Base-by-base conservation (phyloP, 2,888 invertebrate genomes). In the Leptogaster cylindrica region DNA sequence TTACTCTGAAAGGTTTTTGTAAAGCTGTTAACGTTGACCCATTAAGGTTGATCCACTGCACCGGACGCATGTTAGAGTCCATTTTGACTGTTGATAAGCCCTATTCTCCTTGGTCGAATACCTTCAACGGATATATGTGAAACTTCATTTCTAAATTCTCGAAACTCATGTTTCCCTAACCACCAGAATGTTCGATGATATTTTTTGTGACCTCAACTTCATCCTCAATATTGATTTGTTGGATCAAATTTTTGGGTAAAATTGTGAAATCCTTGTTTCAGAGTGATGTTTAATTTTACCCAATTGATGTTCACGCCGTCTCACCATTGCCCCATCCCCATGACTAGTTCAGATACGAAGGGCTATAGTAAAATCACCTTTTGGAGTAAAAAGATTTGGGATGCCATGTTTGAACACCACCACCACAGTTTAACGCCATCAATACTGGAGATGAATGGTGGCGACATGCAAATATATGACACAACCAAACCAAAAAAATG, bases 391-490 rank as follows among this genome's bases (percentile, higher is more conserved):
- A n/a, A 44, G 25, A 23, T 8, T 14, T 50, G 27, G 23, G 27
- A 8, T 33, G 16, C 16, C 4, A 33, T 55, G 33, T 55, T 55
- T 55, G 55, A n/a, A 36, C 20, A 36, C 36, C 18, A 55, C 41
- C 33, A 55, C 51, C 7, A 23, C 33, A 18, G 33, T 18, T 55
- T 55, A 55, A 28, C 20, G 55, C 55, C 55, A 55, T 55, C 55
- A 55, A 55, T 55, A 55, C 33, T 55, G 20, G 20, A 55, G 55
- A 55, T 55, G 55, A 55, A 55, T 55, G 55, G 55, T 55, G 33
- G 55, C 55, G 55, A 55, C 55, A 55, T 55, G 55, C 20, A 55
- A 55, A 55, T 55, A 55, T 55, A 55, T 55, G 55, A 55, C 55
- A 55, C 33, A 55, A 36, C 36, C 33, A 36, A 36, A 33, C 55